Conservation (phyloP, 2,888 invertebrate genomes). For the Zaprionus bogoriensis region DNA sequence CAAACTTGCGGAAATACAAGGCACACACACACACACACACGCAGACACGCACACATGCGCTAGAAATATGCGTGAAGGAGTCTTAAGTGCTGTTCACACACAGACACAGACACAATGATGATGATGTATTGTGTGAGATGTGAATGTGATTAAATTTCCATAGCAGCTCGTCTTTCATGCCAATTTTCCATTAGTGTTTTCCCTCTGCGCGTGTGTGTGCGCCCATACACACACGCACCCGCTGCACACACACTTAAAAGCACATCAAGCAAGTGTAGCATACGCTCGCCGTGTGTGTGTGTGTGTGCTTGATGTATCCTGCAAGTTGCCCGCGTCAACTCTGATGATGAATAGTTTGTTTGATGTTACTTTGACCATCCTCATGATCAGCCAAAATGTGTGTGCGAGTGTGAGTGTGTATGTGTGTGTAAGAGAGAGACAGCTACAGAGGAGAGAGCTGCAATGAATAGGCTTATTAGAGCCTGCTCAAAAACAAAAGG, state of each 20-base stretch:
- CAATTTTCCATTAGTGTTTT: conserved; percentile 75
- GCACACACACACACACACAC: conserved; percentile 21
- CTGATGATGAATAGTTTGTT: conserved; percentile 78
- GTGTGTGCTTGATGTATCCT: conserved; percentile 50
- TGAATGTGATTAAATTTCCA: conserved; percentile 78
- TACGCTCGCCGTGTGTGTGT: conserved; percentile 30
- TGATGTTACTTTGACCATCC: conserved; percentile 76
- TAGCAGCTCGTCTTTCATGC: conserved; percentile 78
- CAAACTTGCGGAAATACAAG: conserved; percentile 69
- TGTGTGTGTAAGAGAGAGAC: not conserved
- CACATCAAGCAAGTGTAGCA: conserved; percentile 52
- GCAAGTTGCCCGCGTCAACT: conserved; percentile 66
- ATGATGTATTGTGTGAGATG: conserved; percentile 78
- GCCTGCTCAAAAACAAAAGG: no score
- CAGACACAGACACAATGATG: conserved; percentile 58
- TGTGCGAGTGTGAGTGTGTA: not conserved
- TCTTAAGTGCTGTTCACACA: conserved; percentile 61
- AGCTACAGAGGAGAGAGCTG: not conserved
- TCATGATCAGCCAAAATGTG: conserved; percentile 67
- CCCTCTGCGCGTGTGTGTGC: conserved; percentile 8
- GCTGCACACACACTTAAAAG: conserved; percentile 67
- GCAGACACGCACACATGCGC: conserved; percentile 24
- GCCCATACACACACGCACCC: conserved; percentile 17
- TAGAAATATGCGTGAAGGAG: conserved; percentile 50
- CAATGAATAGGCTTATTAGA: not conserved